Conservation (phyloP, 2,113 vertebrate genomes). For the Corythornis madagascariensis region DNA sequence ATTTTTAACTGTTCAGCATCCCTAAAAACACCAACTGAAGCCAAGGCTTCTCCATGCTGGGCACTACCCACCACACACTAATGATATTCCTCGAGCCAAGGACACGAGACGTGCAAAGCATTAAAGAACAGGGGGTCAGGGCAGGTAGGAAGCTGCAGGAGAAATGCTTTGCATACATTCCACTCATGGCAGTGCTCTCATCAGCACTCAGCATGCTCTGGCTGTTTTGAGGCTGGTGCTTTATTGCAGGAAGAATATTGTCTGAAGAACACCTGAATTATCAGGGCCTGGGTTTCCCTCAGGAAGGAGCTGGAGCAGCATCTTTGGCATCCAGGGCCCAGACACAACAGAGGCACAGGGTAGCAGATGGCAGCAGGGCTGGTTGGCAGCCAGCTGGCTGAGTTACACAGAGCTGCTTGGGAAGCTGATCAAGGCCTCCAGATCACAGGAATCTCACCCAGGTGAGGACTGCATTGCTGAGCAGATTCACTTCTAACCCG, state of each 20-base stretch:
- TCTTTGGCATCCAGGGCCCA: constrained; percentile 7
- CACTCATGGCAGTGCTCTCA: neutral
- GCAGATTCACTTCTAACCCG: neutral
- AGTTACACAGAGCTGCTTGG: neutral
- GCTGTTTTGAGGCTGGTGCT: neutral
- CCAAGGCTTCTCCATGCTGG: neutral
- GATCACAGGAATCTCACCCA: neutral
- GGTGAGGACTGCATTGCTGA: constrained; percentile 22
- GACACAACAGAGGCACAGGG: neutral
- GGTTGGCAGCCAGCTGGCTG: constrained; percentile 53
- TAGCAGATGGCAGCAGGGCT: constrained; percentile 55
- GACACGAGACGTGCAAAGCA: neutral
- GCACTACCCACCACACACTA: neutral
- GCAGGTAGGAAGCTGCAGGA: neutral
- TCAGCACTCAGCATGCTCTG: neutral
- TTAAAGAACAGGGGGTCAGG: neutral
- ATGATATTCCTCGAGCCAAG: constrained; percentile 21
- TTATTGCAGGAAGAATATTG: neutral
- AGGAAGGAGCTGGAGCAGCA: neutral
- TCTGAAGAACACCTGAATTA: neutral
- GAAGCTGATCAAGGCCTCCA: constrained; percentile 46
- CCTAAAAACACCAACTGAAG: neutral
- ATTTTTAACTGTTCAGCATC: neutral
- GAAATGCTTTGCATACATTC: neutral
- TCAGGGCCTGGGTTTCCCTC: constrained; percentile 14